phyloP scores from a whole-genome alignment of 2,797 vertebrate genomes.

The Zalophus californianus region DNA sequence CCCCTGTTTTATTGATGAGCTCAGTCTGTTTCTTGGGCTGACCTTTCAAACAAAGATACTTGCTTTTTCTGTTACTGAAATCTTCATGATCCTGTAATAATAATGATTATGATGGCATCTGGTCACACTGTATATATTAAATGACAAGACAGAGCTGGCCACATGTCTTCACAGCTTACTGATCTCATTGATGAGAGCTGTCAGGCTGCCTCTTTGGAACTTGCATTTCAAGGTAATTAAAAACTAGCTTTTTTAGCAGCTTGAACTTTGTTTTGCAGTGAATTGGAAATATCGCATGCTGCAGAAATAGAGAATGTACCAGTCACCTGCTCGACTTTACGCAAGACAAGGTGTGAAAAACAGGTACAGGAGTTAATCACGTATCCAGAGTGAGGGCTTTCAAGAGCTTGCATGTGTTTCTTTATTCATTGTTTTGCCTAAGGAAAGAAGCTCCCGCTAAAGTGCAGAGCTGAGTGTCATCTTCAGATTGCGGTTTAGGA shows the following conservation, averaged over 20 bases:
- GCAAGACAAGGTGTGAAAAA: constrained; percentile 64
- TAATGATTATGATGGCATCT: constrained; percentile 74
- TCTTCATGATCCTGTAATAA: constrained; percentile 78
- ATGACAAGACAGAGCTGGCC: constrained; percentile 68
- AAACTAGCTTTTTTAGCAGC: constrained; percentile 72
- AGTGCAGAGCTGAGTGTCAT: constrained; percentile 22
- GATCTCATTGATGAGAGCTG: constrained; percentile 57
- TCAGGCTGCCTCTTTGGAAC: constrained; percentile 55
- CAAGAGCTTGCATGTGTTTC: neutral
- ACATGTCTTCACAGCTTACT: constrained; percentile 72
- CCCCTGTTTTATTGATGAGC: constrained; percentile 52
- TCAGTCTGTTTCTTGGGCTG: constrained; percentile 72
- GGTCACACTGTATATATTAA: constrained; percentile 69
- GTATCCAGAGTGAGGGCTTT: constrained; percentile 28
- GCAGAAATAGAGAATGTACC: constrained; percentile 51
- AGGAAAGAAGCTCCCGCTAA: constrained; percentile 40
- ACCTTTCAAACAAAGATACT: constrained; percentile 79
- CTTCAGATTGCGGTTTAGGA: constrained; percentile 46
- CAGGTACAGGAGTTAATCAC: constrained; percentile 64
- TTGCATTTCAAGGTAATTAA: constrained; percentile 65
- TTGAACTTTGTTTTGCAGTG: constrained; percentile 76
- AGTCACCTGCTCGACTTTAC: constrained; percentile 63
- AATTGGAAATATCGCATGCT: constrained; percentile 74
- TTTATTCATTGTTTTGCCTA: constrained; percentile 32
- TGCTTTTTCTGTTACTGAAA: constrained; percentile 72